Conservation (phyloP, 2,888 invertebrate species). For the Isotomurus palustris region DNA sequence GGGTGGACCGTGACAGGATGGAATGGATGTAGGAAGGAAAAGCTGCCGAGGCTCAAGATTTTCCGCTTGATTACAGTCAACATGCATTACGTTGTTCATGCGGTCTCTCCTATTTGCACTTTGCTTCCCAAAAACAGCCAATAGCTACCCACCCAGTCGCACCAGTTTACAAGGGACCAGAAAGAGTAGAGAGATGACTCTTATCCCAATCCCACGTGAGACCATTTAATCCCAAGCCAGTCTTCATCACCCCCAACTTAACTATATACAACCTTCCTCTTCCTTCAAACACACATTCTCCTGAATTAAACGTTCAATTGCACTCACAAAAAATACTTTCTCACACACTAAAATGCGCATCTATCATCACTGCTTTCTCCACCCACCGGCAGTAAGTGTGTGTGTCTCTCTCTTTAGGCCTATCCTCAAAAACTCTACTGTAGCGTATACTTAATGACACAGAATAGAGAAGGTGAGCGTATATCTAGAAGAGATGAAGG, state of each 20-base stretch:
- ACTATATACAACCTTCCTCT: too few relatives aligned
- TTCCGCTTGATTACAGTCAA: slow-evolving; percentile 29
- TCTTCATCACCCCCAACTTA: too few relatives aligned
- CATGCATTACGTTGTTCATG: slow-evolving; percentile 22
- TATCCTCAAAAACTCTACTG: too few relatives aligned
- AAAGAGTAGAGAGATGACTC: background rate
- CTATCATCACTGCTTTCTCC: too few relatives aligned
- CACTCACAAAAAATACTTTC: too few relatives aligned
- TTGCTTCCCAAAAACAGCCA: background rate
- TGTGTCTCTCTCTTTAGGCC: too few relatives aligned
- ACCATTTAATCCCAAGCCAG: background rate
- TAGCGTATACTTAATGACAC: too few relatives aligned
- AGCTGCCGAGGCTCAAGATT: slow-evolving; percentile 14
- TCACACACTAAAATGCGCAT: too few relatives aligned
- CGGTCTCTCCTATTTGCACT: slow-evolving; percentile 10
- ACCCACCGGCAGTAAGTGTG: too few relatives aligned
- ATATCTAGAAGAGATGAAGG: background rate
- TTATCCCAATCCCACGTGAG: background rate
- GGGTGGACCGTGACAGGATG: too few relatives aligned
- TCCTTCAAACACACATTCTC: too few relatives aligned
- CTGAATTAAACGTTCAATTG: too few relatives aligned
- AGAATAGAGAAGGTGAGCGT: background rate
- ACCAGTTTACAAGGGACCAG: background rate
- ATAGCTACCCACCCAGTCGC: background rate
- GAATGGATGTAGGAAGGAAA: slow-evolving; percentile 2